phyloP scores from a whole-genome alignment of 2,113 vertebrate genomes.

The Xiphias gladius region DNA sequence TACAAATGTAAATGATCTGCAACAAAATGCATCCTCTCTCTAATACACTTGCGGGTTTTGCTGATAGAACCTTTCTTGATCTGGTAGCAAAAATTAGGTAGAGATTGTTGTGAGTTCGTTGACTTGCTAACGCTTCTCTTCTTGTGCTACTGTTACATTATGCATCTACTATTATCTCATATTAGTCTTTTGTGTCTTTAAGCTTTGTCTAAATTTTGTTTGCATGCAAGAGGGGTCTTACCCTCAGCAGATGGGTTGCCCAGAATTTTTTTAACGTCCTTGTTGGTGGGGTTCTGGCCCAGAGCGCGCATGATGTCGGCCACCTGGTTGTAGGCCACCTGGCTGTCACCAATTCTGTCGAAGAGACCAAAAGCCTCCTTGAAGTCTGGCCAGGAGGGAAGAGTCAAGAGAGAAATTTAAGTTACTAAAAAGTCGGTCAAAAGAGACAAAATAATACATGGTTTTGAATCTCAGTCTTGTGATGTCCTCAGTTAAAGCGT shows the following conservation, averaged over 20 bases:
- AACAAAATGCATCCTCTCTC: neutral
- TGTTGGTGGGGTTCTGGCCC: slow-evolving; percentile 98
- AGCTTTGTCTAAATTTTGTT: neutral
- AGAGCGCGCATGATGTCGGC: slow-evolving; percentile 96
- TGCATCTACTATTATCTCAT: neutral
- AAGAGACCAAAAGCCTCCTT: slow-evolving; percentile 99
- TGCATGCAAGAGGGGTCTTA: slow-evolving; percentile 57
- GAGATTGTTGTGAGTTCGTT: too few species aligned
- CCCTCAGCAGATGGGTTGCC: slow-evolving; percentile 92
- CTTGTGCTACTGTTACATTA: neutral
- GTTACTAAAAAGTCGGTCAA: neutral
- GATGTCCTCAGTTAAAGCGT: too few species aligned
- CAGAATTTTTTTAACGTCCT: slow-evolving; percentile 89
- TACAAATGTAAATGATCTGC: neutral
- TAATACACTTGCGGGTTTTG: too few species aligned
- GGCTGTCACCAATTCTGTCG: slow-evolving; percentile 95
- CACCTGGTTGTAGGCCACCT: slow-evolving; percentile 93
- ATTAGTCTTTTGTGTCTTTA: neutral
- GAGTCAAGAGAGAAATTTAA: slow-evolving; percentile 16
- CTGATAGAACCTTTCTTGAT: neutral
- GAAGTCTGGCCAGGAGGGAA: slow-evolving; percentile 87
- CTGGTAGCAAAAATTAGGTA: neutral
- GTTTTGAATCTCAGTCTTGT: too few species aligned
- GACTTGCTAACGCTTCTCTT: neutral
- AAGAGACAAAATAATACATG: neutral